Evolutionary conservation across 2,113 vertebrate genomes (phyloP), one percentile per base, ranked within the genome.

Genomic region (Pantherophis guttatus): DNA sequence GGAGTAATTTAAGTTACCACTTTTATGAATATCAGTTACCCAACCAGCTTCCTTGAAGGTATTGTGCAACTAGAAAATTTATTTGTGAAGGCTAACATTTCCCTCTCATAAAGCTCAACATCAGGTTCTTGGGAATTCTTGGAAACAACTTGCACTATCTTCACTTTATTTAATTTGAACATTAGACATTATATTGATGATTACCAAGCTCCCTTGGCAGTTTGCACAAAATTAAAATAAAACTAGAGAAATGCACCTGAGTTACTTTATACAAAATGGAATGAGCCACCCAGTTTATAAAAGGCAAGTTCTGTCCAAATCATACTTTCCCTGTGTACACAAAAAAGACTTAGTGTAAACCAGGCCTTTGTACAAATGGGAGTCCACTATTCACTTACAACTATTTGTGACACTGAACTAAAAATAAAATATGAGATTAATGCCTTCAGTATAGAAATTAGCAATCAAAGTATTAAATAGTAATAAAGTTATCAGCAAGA

Each of bases 401-500:
- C 88, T 0, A 1, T 24, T 29, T 62, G 54, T 88, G 54, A 85
- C 57, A 44, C 39, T 44, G 2, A 58, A 86, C 44, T 8, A 53
- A 52, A 8, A 57, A 75, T 54, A 86, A 55, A 8, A 0, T 44
- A 5, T 13, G n/a, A 93, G 93, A 88, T 88, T 92, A 44, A 94
- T 94, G 75, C 88, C 88, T 86, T 53, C 92, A 8, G 0, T 12
- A 1, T 44, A 54, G 59, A 91, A 93, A 90, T 86, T 81, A 93
- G 90, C 1, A 90, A 92, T 92, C 92, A 87, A 93, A 95, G 95
- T 92, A 92, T 93, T 10, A 2, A 87, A 81, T 0, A 0, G 57
- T 0, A 93, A 97, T 96, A 96, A 86, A 94, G 48, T 94, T 96
- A 95, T 94, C 95, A 65, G 5, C 1, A 94, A 92, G 93, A 92